Conservation (phyloP, 1,140 invertebrate species). For the Philopotamus ludificatus region DNA sequence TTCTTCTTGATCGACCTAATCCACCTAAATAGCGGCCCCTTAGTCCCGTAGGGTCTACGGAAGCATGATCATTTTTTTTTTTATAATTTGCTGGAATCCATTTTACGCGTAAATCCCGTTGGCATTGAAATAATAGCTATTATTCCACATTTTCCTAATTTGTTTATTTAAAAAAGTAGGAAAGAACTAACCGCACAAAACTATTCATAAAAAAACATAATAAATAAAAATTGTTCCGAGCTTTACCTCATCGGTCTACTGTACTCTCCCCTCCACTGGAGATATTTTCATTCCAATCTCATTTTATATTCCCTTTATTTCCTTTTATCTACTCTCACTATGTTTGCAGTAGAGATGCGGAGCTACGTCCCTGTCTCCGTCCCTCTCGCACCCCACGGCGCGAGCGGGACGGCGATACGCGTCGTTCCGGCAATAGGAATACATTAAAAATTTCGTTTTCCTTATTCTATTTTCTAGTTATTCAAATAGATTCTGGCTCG, state of each 20-base stretch:
- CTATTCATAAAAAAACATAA: no score
- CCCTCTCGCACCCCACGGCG: slow-evolving; percentile 10
- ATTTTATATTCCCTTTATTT: slow-evolving; percentile 43
- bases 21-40: no score
- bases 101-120: no score
- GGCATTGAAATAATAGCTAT: no score
- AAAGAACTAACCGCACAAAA: no score
- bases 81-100: no score
- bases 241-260: slow-evolving; percentile 10
- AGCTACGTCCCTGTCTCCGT: not conserved
- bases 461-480: slow-evolving; percentile 40
- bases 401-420: not conserved
- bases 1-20: no score
- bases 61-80: no score
- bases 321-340: slow-evolving; percentile 39
- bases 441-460: slow-evolving; percentile 38
- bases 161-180: no score
- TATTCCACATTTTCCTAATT: no score
- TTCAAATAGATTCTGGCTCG: slow-evolving; percentile 33
- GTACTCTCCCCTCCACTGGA: slow-evolving; percentile 18
- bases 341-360: not conserved
- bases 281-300: slow-evolving; percentile 43
- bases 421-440: slow-evolving; percentile 28
- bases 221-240: no score
- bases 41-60: no score